These are phyloP conservation scores for Coracias cyanogaster DNA, from an alignment of 2,797 vertebrate species.

Conservation along the genomic window DNA sequence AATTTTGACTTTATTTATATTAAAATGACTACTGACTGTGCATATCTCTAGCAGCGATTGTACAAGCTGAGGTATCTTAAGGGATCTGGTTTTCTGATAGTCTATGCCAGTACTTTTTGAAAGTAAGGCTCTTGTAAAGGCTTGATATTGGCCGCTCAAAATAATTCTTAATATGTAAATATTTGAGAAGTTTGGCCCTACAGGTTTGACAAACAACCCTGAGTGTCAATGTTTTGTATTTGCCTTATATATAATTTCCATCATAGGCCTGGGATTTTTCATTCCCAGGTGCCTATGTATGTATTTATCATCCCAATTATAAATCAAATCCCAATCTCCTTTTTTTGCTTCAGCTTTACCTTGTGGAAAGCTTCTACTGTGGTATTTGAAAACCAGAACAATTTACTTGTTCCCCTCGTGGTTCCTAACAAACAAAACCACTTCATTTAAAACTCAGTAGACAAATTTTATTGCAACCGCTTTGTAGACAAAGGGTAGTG, in stretches of 20 bases:
- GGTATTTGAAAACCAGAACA: slow-evolving; percentile 13
- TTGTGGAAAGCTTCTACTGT: slow-evolving; percentile 4
- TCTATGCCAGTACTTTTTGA: neutral
- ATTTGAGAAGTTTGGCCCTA: neutral
- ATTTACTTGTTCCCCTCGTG: neutral
- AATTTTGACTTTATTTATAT: neutral
- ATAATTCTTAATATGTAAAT: neutral
- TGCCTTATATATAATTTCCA: neutral
- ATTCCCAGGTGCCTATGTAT: too few relatives aligned
- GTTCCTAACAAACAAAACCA: neutral
- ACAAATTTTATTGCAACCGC: neutral
- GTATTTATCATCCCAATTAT: neutral
- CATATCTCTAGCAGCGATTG: neutral
- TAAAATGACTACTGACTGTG: neutral
- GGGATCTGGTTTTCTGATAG: neutral
- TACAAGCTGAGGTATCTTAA: neutral
- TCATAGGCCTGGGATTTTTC: neutral
- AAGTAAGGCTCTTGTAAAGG: neutral
- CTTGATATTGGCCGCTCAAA: neutral
- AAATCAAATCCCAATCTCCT: neutral
- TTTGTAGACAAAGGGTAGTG: neutral
- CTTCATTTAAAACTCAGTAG: slow-evolving; percentile 9
- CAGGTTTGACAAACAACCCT: neutral
- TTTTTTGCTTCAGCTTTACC: neutral
- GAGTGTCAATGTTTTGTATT: neutral